Conservation (phyloP, 2,113 vertebrate genomes). For the Antigone vipio region DNA sequence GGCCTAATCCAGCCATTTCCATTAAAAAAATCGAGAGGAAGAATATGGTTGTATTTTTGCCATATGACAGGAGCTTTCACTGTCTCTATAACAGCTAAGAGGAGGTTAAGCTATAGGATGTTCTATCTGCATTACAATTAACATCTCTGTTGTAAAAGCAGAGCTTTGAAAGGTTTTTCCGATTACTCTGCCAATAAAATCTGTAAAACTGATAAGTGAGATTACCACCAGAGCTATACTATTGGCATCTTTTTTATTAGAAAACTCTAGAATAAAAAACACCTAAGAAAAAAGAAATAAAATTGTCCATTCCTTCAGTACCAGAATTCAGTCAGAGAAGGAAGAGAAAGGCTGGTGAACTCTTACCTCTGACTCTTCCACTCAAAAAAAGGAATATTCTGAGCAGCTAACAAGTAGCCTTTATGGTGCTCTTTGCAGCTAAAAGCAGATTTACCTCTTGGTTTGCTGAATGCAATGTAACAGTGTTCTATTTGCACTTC, state of each 20-base stretch:
- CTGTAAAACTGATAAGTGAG: not conserved
- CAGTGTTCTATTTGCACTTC: not conserved
- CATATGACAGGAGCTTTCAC: not conserved
- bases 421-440: conserved; percentile 1
- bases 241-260: not conserved
- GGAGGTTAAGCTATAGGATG: not conserved
- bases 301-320: not conserved
- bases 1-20: not conserved
- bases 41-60: not conserved
- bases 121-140: not conserved
- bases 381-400: not conserved
- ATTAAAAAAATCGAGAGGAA: not conserved
- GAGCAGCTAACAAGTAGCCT: not conserved
- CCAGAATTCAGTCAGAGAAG: not conserved
- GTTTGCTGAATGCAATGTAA: not conserved
- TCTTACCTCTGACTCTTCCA: not conserved
- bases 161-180: not conserved
- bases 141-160: not conserved
- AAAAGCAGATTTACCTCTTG: conserved; percentile 16
- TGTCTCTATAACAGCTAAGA: not conserved
- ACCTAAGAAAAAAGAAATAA: not conserved
- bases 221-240: not conserved
- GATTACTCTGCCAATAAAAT: not conserved
- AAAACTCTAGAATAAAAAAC: not conserved
- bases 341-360: not conserved